Evolutionary conservation across 2,888 invertebrate species (phyloP), one percentile per base, ranked within the genome.

Genomic region (Geotrupes spiniger): DNA sequence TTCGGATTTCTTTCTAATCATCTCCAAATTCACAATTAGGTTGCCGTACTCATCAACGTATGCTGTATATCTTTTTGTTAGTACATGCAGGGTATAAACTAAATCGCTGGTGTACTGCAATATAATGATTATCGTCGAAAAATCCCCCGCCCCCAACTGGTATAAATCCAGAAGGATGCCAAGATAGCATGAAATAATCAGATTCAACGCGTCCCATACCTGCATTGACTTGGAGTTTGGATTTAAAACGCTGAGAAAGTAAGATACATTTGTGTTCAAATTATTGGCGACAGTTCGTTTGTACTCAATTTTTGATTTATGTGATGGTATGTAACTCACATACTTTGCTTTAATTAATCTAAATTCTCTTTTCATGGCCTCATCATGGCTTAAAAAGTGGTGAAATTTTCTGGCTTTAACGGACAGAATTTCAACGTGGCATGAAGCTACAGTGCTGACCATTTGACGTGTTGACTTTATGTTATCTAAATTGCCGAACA

Each of bases 401-500:
- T 36, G 44, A 25, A 50, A 50, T 10, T n/a, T n/a, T n/a, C n/a
- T n/a, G n/a, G n/a, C n/a, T n/a, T 25, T 37, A 2, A 12, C 31
- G 11, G 29, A 33, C n/a, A 57, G 40, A 2, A 58, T 29, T 21
- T 49, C 45, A 1, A 55, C 50, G 25, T 53, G 54, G 5, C 56
- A 53, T 41, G 47, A 53, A 9, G 54, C 55, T 6, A 53, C 45
- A n/a, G 53, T 45, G 29, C 53, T 53, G 11, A 53, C 43, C 14
- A 40, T 49, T 36, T 52, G 49, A 28, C 60, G 28, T 5, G 36
- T 16, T 8, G 36, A 45, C 4, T 31, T 12, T 2, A 37, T 31
- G n/a, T 44, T 41, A 11, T 52, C 51, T 33, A 60, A 41, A 37
- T 57, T 57, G 10, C 60, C 60, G 41, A 55, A 57, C 15, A 60